Percentiles rank a stretch among this genome's conserved stretches.
Evolutionary conservation across 2,113 vertebrate species (phyloP).

Genomic region (Nycticebus coucang): DNA sequence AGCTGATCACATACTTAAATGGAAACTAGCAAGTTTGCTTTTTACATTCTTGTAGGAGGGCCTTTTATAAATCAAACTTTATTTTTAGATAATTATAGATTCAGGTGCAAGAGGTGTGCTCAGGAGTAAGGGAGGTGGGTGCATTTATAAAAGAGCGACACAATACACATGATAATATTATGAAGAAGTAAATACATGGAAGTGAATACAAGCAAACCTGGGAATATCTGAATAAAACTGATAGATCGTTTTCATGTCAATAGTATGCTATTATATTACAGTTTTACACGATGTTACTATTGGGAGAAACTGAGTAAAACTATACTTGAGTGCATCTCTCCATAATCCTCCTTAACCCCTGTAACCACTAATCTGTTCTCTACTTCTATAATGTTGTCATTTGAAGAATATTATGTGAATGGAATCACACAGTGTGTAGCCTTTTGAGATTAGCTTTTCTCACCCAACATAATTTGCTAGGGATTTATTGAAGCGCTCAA

Average conservation of each 20-base stretch:
- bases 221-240: too few relatives aligned
- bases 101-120: background rate
- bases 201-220: too few relatives aligned
- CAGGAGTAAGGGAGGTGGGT: too few relatives aligned
- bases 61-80: background rate
- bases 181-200: too few relatives aligned
- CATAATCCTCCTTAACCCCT: background rate
- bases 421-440: background rate
- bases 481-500: background rate
- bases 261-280: too few relatives aligned
- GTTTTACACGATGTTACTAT: too few relatives aligned
- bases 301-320: too few relatives aligned
- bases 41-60: background rate
- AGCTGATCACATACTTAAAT: background rate
- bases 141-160: too few relatives aligned
- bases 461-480: background rate
- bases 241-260: too few relatives aligned
- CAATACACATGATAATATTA: too few relatives aligned
- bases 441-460: constrained; percentile 12
- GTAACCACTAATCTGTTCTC: background rate
- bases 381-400: background rate
- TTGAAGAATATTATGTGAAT: constrained; percentile 19
- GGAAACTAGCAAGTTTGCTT: background rate
- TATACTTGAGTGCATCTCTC: background rate
- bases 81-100: background rate